Percentiles rank a stretch among this genome's conserved stretches.
These are phyloP conservation scores for Ochlodes sylvanus DNA, from an alignment of 2,888 invertebrate species.

Conservation along the genomic window DNA sequence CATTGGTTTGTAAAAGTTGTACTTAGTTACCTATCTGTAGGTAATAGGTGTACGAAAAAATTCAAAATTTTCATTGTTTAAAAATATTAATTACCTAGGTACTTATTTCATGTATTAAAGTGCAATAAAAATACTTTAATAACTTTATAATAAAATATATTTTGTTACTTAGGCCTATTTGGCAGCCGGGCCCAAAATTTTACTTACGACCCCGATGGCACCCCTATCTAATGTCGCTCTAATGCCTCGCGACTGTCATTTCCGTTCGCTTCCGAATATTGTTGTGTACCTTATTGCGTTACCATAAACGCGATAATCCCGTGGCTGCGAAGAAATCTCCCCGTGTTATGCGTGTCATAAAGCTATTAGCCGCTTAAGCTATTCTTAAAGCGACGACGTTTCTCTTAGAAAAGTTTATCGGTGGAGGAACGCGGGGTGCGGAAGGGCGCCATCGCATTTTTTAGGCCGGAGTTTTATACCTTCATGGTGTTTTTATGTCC, in stretches of 20 bases:
- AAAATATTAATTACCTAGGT: too few species aligned
- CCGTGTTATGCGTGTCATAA: slow-evolving; percentile 82
- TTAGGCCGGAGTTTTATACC: slow-evolving; percentile 62
- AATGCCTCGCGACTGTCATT: slow-evolving; percentile 77
- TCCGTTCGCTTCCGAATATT: slow-evolving; percentile 52
- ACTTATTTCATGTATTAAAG: too few species aligned
- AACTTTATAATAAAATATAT: slow-evolving; percentile 51
- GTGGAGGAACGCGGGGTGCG: slow-evolving; percentile 62
- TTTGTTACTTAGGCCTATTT: neutral
- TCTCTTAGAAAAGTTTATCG: slow-evolving; percentile 67
- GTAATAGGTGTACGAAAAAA: too few species aligned
- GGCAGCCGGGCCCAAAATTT: neutral
- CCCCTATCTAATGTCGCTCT: slow-evolving; percentile 77
- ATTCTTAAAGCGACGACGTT: slow-evolving; percentile 76
- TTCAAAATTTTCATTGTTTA: too few species aligned
- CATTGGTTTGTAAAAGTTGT: too few species aligned
- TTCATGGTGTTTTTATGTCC: slow-evolving; percentile 69
- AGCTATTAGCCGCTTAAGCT: slow-evolving; percentile 84
- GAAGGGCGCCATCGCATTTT: slow-evolving; percentile 71
- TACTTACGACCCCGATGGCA: slow-evolving; percentile 71
- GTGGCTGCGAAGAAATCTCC: slow-evolving; percentile 52
- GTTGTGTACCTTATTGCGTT: slow-evolving; percentile 53
- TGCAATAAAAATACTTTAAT: too few species aligned
- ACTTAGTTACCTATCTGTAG: too few species aligned
- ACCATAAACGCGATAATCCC: slow-evolving; percentile 58